These are phyloP conservation scores for Anadara kagoshimensis DNA, from an alignment of 1,140 invertebrate genomes.

Conservation along the genomic window DNA sequence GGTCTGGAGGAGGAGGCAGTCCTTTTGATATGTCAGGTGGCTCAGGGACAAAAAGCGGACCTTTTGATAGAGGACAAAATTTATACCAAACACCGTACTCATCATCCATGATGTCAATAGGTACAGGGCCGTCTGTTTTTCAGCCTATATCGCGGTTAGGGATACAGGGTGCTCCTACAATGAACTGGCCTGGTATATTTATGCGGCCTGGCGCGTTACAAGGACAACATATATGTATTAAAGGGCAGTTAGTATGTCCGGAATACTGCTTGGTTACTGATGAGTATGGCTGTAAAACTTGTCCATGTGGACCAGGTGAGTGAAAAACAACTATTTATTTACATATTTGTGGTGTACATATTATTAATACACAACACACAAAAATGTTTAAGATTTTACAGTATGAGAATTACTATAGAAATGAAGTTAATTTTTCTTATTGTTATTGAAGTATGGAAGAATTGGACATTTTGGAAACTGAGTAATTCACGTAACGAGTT, in stretches of 20 bases:
- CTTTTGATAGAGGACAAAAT: constrained; percentile 36
- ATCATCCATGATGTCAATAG: constrained; percentile 10
- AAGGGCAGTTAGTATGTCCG: constrained; percentile 28
- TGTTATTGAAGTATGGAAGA: no score
- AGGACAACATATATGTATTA: no score
- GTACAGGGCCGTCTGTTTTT: neutral
- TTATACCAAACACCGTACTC: constrained; percentile 35
- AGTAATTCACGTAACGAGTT: no score
- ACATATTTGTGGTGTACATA: neutral
- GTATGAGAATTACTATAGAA: neutral
- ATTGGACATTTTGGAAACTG: no score
- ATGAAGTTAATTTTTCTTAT: no score
- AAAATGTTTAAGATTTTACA: neutral
- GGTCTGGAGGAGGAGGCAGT: no score
- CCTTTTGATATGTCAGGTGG: no score
- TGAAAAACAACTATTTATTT: neutral
- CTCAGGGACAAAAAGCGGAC: neutral
- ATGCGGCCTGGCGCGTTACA: constrained; percentile 21
- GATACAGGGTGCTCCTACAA: constrained; percentile 4
- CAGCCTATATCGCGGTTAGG: constrained; percentile 10
- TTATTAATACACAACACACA: neutral
- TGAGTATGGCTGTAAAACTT: constrained; percentile 35
- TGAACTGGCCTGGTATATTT: constrained; percentile 22
- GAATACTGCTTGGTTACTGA: constrained; percentile 31
- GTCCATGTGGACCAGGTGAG: constrained; percentile 37